Conservation (phyloP, 1,140 invertebrate genomes). For the Trachymyrmex cornetzi region DNA sequence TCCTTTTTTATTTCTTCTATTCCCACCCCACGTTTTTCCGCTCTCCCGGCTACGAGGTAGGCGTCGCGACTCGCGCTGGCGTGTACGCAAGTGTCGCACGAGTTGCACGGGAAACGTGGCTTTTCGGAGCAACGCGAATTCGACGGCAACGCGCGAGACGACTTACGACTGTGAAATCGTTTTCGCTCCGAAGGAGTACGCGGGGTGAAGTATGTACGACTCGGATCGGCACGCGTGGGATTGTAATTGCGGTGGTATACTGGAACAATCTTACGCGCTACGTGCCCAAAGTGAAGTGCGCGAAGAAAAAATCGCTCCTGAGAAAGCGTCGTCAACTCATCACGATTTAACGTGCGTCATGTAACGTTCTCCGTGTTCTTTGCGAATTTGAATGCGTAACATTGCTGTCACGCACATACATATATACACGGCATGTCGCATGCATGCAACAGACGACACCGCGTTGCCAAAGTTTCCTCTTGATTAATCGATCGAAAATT, state of each 20-base stretch:
- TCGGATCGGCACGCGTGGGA: constrained; percentile 3
- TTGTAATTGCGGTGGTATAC: constrained; percentile 6
- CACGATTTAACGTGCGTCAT: constrained; percentile 3
- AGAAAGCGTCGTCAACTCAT: neutral
- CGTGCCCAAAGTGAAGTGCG: constrained; percentile 43
- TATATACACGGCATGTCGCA: constrained; percentile 46
- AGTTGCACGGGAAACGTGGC: constrained; percentile 59
- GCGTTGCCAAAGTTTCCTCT: constrained; percentile 82
- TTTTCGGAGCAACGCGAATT: constrained; percentile 14
- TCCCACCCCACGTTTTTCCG: constrained; percentile 59
- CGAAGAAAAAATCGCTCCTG: neutral
- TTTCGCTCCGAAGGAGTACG: neutral
- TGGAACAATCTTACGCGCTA: constrained; percentile 31
- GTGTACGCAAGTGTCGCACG: constrained; percentile 61
- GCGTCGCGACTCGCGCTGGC: constrained; percentile 47
- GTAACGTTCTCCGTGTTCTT: constrained; percentile 4
- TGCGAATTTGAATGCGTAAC: constrained; percentile 65
- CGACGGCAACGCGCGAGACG: constrained; percentile 9
- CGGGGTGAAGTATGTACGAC: neutral
- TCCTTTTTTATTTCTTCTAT: constrained; percentile 55
- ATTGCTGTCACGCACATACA: constrained; percentile 48
- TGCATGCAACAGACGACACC: constrained; percentile 84
- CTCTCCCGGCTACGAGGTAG: constrained; percentile 52
- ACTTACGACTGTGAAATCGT: neutral
- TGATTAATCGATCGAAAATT: constrained; percentile 83